Conservation (phyloP, 2,888 invertebrate genomes). For the Zygaena filipendulae region DNA sequence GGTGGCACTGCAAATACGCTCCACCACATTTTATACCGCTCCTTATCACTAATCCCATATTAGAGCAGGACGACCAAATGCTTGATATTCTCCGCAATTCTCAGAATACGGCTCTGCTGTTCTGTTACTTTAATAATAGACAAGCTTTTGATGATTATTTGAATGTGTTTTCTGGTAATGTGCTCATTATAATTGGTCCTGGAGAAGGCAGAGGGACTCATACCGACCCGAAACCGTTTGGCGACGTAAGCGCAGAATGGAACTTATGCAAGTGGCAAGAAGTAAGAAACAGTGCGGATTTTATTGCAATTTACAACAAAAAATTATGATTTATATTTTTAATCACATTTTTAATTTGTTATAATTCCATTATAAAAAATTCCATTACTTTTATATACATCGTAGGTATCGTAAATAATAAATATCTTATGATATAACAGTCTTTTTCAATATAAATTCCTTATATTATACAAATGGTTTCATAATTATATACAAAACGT, state of each 20-base stretch:
- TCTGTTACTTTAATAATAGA: constrained; percentile 85
- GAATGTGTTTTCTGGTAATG: constrained; percentile 69
- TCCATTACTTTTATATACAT: no score
- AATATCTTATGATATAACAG: no score
- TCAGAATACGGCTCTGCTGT: constrained; percentile 71
- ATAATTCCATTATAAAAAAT: no score
- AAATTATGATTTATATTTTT: no score
- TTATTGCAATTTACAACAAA: constrained; percentile 75
- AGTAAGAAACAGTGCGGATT: constrained; percentile 72
- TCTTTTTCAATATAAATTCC: no score
- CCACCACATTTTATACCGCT: constrained; percentile 77
- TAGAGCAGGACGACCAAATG: constrained; percentile 37
- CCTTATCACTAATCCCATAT: constrained; percentile 53
- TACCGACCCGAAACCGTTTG: constrained; percentile 78
- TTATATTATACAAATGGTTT: no score
- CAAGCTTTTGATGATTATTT: constrained; percentile 76
- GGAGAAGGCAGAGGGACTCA: constrained; percentile 69
- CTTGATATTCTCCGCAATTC: constrained; percentile 35
- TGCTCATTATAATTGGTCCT: constrained; percentile 82
- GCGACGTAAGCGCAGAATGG: constrained; percentile 69
- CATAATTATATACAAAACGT: no score
- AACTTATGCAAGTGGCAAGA: constrained; percentile 61
- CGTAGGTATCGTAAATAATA: background rate
- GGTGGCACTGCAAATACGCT: constrained; percentile 84
- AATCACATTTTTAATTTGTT: background rate